Conservation (phyloP, 2,888 invertebrate species). For the Altica lythri region DNA sequence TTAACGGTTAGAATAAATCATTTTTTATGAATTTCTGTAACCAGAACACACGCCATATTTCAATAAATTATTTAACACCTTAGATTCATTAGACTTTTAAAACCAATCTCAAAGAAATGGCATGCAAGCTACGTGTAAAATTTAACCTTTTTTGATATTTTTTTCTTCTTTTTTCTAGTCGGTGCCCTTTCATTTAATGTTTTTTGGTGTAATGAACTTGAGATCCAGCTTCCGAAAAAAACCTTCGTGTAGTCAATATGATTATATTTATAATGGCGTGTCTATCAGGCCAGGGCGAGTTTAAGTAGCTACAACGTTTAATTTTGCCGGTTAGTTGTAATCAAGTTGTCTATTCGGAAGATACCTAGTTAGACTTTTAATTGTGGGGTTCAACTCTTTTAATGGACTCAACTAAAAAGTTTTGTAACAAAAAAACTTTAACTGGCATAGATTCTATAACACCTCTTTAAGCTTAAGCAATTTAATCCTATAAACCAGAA, state of each 20-base stretch:
- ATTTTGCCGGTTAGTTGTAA: constrained; percentile 38
- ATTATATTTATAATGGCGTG: constrained; percentile 32
- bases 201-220: constrained; percentile 28
- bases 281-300: constrained; percentile 26
- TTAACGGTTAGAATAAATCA: too few relatives aligned
- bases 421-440: constrained; percentile 14
- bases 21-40: too few relatives aligned
- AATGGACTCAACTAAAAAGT: constrained; percentile 18
- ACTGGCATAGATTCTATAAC: constrained; percentile 1
- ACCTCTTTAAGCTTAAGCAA: not conserved
- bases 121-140: constrained; percentile 2
- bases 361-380: constrained; percentile 34
- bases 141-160: not conserved
- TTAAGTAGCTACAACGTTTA: constrained; percentile 34
- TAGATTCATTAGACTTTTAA: not conserved
- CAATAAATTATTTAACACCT: too few relatives aligned
- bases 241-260: constrained; percentile 22
- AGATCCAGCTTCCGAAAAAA: constrained; percentile 27
- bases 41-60: too few relatives aligned
- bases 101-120: not conserved
- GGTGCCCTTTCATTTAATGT: constrained; percentile 7
- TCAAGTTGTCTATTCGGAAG: constrained; percentile 39
- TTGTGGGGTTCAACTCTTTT: constrained; percentile 19
- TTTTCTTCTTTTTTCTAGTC: constrained; percentile 2
- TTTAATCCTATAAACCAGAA: too few relatives aligned